Evolutionary conservation across 1,140 invertebrate species (phyloP).

Genomic region (Yoshiicerus persimilis): DNA sequence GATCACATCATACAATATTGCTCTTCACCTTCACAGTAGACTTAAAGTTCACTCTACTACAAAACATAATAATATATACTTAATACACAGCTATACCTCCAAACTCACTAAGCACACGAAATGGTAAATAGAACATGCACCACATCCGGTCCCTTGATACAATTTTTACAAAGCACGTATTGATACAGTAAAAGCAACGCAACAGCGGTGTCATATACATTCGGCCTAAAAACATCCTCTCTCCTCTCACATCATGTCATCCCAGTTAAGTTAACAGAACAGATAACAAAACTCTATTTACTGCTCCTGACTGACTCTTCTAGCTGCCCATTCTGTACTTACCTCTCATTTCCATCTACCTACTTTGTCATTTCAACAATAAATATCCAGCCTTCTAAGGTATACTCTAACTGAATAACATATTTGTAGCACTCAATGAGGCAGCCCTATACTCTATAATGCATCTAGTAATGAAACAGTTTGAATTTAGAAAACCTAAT

Average conservation of each 20-base stretch:
- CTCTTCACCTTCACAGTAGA: not conserved
- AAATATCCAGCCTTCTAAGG: too few species aligned
- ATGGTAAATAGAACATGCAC: not conserved
- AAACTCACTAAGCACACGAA: not conserved
- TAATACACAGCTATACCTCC: not conserved
- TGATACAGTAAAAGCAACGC: not conserved
- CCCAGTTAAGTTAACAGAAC: not conserved
- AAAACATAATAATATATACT: not conserved
- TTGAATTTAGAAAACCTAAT: too few species aligned
- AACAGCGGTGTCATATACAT: not conserved
- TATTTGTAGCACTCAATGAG: too few species aligned
- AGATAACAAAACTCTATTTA: not conserved
- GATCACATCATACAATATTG: slow-evolving; percentile 13
- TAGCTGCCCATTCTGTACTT: not conserved
- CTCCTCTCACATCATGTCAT: not conserved
- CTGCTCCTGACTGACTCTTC: not conserved
- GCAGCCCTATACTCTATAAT: too few species aligned
- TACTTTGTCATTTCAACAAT: too few species aligned
- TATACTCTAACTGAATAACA: too few species aligned
- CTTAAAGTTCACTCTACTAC: not conserved
- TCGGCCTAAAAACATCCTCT: not conserved
- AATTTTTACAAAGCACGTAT: not conserved
- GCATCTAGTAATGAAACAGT: too few species aligned
- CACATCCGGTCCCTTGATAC: not conserved
- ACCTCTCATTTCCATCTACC: too few species aligned